Evolutionary conservation across 2,888 invertebrate genomes (phyloP), one percentile per base, ranked within the genome.

Genomic region (Onchidella celtica): DNA sequence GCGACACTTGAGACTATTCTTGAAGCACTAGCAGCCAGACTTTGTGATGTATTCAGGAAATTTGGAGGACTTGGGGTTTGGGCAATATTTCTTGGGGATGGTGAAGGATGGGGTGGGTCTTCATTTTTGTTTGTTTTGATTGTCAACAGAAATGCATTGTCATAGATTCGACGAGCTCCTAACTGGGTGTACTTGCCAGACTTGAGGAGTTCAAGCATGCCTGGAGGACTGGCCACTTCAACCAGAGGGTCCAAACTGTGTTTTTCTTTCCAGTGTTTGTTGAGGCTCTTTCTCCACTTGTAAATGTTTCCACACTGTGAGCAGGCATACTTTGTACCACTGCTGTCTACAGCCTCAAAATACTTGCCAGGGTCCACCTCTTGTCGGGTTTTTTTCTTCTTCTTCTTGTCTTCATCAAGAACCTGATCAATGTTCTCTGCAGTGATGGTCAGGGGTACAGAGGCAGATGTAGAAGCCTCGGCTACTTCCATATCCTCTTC

Each of bases 191-290:
- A 85, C 55, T 84, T 85, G 21, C 84, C 81, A 47, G 85, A 85
- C 68, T 86, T 85, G 2, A 86, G 72, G 27, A 86, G 83, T 73
- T 83, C 83, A 66, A 78, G 66, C 82, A 86, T 79, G 57, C 88
- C 87, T 29, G 88, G 87, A 34, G 90, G 89, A 36, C 86, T 88
- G 73, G 87, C 88, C 14, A 86, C 85, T 57, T 88, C 85, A 40
- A 89, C 91, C 55, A 92, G 90, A 2, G 88, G 86, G 70, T 92
- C 92, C 38, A 90, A 89, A 83, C 89, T 90, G 86, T 93, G 93
- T 83, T 93, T 93, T 83, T 93, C 93, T 87, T 93, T 93, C 93
- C 93, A 93, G 86, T 93, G 93, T 85, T 93, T 93, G 86, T 93
- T 93, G 27, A 93, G 86, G 21, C 92, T 92, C 84, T 93, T 93